phyloP scores from a whole-genome alignment of 2,113 vertebrate genomes.

The Rhineura floridana region DNA sequence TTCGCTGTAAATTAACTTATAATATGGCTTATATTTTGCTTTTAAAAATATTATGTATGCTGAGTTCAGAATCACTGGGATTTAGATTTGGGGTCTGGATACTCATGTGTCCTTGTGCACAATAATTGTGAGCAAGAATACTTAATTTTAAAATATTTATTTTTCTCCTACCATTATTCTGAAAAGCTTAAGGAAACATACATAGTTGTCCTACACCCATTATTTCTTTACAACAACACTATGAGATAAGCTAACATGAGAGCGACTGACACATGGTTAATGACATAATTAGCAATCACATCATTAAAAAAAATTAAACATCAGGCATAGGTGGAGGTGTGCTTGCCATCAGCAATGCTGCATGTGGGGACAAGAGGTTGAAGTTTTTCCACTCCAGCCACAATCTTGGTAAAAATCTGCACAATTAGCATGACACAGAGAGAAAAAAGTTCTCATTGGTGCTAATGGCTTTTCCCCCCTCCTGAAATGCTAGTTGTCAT shows the following conservation, averaged over 20 bases:
- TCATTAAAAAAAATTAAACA: too few relatives aligned
- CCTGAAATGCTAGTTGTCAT: too few relatives aligned
- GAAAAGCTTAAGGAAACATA: not conserved
- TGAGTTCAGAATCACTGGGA: conserved; percentile 26
- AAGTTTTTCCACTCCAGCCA: too few relatives aligned
- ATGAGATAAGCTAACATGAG: not conserved
- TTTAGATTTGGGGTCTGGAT: not conserved
- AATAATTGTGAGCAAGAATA: not conserved
- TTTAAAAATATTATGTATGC: conserved; percentile 42
- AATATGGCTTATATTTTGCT: not conserved
- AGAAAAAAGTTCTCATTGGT: too few relatives aligned
- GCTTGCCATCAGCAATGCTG: too few relatives aligned
- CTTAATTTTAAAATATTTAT: not conserved
- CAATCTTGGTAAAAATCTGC: too few relatives aligned
- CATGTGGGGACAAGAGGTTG: too few relatives aligned
- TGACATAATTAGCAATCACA: too few relatives aligned
- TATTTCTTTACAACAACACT: not conserved
- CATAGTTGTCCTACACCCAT: not conserved
- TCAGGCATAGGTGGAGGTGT: too few relatives aligned
- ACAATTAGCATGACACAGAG: too few relatives aligned
- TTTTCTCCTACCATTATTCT: not conserved
- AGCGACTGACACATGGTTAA: not conserved
- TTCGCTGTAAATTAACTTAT: not conserved
- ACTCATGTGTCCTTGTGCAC: not conserved
- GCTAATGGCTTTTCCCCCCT: too few relatives aligned